Conservation (phyloP, 2,888 invertebrate species). For the Luffia ferchaultella region DNA sequence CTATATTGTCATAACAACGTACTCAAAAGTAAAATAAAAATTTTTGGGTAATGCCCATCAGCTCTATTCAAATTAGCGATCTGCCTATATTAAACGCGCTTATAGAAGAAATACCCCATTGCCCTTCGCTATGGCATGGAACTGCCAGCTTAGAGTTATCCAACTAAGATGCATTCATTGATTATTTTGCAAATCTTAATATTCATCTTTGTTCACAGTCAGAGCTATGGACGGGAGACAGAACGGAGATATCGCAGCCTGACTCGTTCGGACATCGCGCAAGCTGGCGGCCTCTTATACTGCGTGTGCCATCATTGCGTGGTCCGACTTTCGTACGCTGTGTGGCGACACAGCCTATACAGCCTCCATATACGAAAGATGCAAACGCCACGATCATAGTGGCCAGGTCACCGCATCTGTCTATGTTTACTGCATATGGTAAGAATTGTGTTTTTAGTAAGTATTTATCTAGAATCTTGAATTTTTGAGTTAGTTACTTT, state of each 20-base stretch:
- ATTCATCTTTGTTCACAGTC: constrained; percentile 23
- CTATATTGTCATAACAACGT: too few relatives aligned
- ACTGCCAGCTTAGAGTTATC: too few relatives aligned
- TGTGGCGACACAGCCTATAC: constrained; percentile 46
- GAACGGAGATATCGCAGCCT: constrained; percentile 37
- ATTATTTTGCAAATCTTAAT: too few relatives aligned
- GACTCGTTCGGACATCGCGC: constrained; percentile 39
- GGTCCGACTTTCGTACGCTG: constrained; percentile 35
- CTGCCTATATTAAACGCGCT: too few relatives aligned
- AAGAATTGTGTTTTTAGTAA: constrained; percentile 11
- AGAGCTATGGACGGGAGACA: constrained; percentile 43
- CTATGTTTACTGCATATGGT: constrained; percentile 54
- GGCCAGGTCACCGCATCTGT: constrained; percentile 47
- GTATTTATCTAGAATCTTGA: neutral
- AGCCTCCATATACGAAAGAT: constrained; percentile 33
- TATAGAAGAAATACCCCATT: too few relatives aligned
- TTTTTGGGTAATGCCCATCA: too few relatives aligned
- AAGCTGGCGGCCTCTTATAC: constrained; percentile 42
- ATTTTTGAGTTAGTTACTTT: neutral
- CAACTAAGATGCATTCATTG: too few relatives aligned
- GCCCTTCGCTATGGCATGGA: too few relatives aligned
- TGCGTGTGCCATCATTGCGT: constrained; percentile 30
- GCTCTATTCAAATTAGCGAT: too few relatives aligned
- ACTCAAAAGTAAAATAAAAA: too few relatives aligned
- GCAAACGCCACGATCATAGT: constrained; percentile 36